Evolutionary conservation across 1,140 invertebrate species (phyloP).

Genomic region (Trissolcus basalis): DNA sequence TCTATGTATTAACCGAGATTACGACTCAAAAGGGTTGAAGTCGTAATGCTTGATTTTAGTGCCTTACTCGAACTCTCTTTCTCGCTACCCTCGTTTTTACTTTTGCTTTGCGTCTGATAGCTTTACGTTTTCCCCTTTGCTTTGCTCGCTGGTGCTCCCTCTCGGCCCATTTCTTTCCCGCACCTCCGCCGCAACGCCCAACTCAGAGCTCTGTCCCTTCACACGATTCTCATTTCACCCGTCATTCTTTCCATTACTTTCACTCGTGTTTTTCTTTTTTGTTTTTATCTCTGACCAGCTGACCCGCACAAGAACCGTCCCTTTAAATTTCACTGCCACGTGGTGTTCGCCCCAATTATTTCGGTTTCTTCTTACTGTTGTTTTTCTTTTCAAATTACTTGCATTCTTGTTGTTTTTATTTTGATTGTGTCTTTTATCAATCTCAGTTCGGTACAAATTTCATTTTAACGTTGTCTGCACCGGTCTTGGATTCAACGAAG

Average conservation of each 20-base stretch:
- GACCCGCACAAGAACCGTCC: conserved; percentile 63
- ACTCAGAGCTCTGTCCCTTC: conserved; percentile 41
- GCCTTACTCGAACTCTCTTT: conserved; percentile 51
- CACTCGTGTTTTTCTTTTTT: conserved; percentile 50
- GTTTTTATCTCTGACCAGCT: conserved; percentile 61
- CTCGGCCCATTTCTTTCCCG: conserved; percentile 52
- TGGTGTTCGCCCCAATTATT: conserved; percentile 26
- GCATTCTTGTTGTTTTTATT: too few relatives aligned
- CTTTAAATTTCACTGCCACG: conserved; percentile 44
- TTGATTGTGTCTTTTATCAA: too few relatives aligned
- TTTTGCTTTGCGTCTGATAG: conserved; percentile 60
- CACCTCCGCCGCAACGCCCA: conserved; percentile 29
- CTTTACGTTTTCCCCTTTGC: conserved; percentile 55
- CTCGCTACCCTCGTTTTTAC: conserved; percentile 59
- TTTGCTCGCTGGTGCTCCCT: conserved; percentile 42
- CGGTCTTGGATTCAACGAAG: too few relatives aligned
- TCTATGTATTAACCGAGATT: conserved; percentile 64
- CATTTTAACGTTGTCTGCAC: too few relatives aligned
- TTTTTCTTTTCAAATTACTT: background rate
- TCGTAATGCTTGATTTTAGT: conserved; percentile 72
- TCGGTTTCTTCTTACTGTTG: background rate
- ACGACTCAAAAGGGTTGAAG: conserved; percentile 71
- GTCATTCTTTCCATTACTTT: conserved; percentile 58
- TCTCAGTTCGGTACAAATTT: too few relatives aligned
- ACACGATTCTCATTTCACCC: conserved; percentile 55